Evolutionary conservation across 2,888 invertebrate species (phyloP), one percentile per base, ranked within the genome.

Genomic region (Arctia plantaginis): DNA sequence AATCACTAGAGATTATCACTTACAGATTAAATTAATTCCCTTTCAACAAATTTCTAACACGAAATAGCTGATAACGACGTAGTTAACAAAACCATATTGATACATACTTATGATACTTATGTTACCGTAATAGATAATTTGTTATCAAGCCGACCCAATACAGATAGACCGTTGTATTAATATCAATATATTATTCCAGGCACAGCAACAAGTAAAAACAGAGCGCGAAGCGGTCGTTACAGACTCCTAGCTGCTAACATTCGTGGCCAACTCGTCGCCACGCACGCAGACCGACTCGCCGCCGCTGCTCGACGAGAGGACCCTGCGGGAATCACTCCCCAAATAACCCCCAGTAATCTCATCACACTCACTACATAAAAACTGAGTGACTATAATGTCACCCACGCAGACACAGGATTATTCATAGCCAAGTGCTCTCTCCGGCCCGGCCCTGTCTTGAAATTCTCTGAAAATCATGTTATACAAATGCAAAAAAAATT

Each of bases 151-250:
- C 44, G 44, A 67, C 44, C 30, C 30, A n/a, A 18, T 30, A 2
- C 30, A 62, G 51, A 55, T 55, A 55, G 30, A 13, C 59, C 12
- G 3, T 27, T 27, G 6, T 27, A 18, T 20, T 47, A 23, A 44
- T 23, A 47, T 18, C 30, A 3, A 44, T 27, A 30, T 67, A 7
- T 27, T 41, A 30, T 18, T 55, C 23, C 64, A 51, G n/a, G n/a
- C n/a, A n/a, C n/a, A n/a, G 62, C 75, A 75, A 85, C 97, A 97
- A 90, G 97, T 97, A 79, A 97, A 97, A 95, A 95, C 97, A 72
- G 97, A 97, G 91, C 97, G 97, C 77, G 97, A 97, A 76, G 96
- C 96, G 59, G 96, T 96, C 68, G 96, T 95, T 72, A 88, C 95
- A 35, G 95, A 95, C 82, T 95, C 95, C 90, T 95, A 95, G 95